Base-by-base conservation (phyloP, 2,113 vertebrate genomes). In the Numenius arquata region DNA sequence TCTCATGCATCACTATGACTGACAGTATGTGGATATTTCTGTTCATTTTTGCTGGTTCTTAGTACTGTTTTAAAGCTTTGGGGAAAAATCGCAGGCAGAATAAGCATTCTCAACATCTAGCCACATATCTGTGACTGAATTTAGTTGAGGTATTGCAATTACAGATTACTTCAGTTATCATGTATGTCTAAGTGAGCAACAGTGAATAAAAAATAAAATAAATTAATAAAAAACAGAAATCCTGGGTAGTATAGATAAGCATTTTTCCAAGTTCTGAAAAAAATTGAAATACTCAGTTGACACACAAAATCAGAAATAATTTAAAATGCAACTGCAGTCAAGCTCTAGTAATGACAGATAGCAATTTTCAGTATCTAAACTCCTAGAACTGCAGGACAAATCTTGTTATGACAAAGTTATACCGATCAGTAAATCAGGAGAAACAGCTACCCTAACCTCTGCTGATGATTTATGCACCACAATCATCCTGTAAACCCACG, bases 171-270 rank as follows among this genome's bases (percentile, higher is more conserved):
- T 59, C 23, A 47, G 65, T 47, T 78, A 78, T 20, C 38, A 45
- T 8, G 5, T 11, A 13, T 8, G 27, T 55, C 4, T 25, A 74
- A 68, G 41, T 25, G 15, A 53, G 17, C 9, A 9, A 63, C 5
- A 73, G 8, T 13, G 18, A 78, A 67, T 5, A 18, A 66, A 38
- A 59, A 40, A 15, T 6, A 65, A 34, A 36, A 34, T 27, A 52
- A 23, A 30, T 29, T 17, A 8, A 25, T 32, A 27, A 40, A 23
- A 29, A 27, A 3, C 30, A 67, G 26, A 68, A 85, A 30, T 32
- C 16, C 8, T 59, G 20, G 5, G 26, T 53, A 61, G 36, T 23
- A 53, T 20, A 76, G n/a, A 30, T 12, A 20, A 0, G 4, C 0
- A 1, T 21, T 65, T 59, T 61, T 48, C n/a, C 3, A 10, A 62